Percentiles rank a stretch among this genome's conserved stretches.
Conservation (phyloP, 2,888 invertebrate species). For the Polymixis flavicincta region DNA sequence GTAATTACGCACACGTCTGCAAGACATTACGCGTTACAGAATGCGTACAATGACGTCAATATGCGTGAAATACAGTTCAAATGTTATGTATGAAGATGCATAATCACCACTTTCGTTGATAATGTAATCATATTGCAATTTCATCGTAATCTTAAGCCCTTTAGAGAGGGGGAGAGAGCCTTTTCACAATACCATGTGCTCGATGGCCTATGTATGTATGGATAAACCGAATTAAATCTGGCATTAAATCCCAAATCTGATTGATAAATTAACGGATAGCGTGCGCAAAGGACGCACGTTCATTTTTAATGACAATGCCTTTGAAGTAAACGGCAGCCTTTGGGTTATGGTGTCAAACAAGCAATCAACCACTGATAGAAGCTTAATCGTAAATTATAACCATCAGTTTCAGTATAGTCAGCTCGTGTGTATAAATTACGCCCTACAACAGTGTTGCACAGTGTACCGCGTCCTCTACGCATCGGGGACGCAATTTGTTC, state of each 20-base stretch:
- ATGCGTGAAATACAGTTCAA: neutral
- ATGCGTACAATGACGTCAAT: conserved; percentile 4
- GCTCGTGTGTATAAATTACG: neutral
- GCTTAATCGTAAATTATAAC: neutral
- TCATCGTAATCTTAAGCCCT: neutral
- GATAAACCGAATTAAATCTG: neutral
- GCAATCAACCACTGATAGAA: too few species aligned
- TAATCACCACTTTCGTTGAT: neutral
- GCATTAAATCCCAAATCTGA: neutral
- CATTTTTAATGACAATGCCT: neutral
- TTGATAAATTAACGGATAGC: neutral
- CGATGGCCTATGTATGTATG: neutral
- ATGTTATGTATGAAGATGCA: neutral
- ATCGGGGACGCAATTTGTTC: conserved; percentile 21
- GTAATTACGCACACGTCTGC: conserved; percentile 45
- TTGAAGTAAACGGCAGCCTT: neutral
- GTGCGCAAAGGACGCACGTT: neutral
- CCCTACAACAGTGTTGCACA: neutral
- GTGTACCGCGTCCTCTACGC: neutral
- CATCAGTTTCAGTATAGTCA: neutral
- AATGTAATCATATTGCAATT: neutral
- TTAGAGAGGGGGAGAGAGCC: neutral
- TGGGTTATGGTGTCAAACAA: neutral
- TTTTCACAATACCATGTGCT: neutral
- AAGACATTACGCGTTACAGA: conserved; percentile 15